Percentiles rank a stretch among this genome's conserved stretches.
These are phyloP conservation scores for Dicerorhinus sumatrensis DNA, from an alignment of 2,113 vertebrate genomes.

Conservation along the genomic window DNA sequence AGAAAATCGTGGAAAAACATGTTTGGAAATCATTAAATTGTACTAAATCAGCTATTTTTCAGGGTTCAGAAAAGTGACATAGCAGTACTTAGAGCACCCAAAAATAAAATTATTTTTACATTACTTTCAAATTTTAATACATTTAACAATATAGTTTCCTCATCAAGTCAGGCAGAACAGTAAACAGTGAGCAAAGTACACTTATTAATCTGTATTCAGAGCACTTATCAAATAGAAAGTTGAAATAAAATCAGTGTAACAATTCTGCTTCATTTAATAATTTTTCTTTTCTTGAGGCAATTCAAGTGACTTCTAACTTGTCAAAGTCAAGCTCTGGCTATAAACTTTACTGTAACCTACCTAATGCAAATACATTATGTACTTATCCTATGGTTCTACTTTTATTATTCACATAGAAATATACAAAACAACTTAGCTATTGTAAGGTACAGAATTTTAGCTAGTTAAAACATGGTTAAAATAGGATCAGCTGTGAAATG, in stretches of 20 bases:
- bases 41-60: conserved; percentile 48
- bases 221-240: conserved; percentile 21
- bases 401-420: conserved; percentile 27
- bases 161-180: not conserved
- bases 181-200: not conserved
- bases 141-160: conserved; percentile 19
- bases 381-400: not conserved
- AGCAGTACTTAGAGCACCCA: not conserved
- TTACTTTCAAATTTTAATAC: conserved; percentile 25
- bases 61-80: not conserved
- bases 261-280: conserved; percentile 13
- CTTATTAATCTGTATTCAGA: conserved; percentile 49
- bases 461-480: not conserved
- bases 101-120: conserved; percentile 52
- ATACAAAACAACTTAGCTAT: not conserved
- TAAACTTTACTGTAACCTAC: conserved; percentile 9
- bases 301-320: not conserved
- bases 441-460: not conserved
- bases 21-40: conserved; percentile 15
- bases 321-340: conserved; percentile 21
- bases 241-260: conserved; percentile 26
- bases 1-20: not conserved
- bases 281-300: conserved; percentile 7
- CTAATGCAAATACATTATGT: not conserved
- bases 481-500: not conserved